Conservation (phyloP, 2,797 vertebrate species). For the Antennarius maculatus region DNA sequence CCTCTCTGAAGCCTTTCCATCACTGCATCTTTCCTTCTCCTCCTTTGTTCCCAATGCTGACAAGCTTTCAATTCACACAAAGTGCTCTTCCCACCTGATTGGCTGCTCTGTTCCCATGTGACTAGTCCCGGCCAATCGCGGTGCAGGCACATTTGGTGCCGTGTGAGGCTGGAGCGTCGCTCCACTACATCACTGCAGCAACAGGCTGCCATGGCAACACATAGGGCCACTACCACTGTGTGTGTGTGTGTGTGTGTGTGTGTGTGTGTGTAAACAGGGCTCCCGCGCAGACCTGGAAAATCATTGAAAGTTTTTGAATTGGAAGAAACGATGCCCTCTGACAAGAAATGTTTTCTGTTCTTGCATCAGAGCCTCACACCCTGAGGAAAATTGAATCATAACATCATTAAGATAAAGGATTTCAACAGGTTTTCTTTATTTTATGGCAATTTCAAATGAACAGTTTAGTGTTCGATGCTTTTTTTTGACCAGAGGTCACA, state of each 20-base stretch:
- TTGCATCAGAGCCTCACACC: constrained; percentile 11
- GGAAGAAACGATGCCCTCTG: constrained; percentile 8
- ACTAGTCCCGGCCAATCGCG: constrained; percentile 63
- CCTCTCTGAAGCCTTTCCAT: constrained; percentile 50
- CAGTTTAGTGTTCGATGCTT: not conserved
- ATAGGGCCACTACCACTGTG: constrained; percentile 68
- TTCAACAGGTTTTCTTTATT: not conserved
- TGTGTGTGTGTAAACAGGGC: constrained; percentile 36
- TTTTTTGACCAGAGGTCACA: not conserved
- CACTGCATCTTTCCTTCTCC: constrained; percentile 58
- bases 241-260: constrained; percentile 44
- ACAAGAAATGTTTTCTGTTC: not conserved
- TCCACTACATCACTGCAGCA: constrained; percentile 80
- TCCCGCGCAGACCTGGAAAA: constrained; percentile 35
- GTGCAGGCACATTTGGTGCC: constrained; percentile 76
- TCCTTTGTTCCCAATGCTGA: constrained; percentile 76
- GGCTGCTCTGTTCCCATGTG: constrained; percentile 65
- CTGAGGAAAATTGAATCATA: constrained; percentile 13
- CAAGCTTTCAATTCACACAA: constrained; percentile 80
- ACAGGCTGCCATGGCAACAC: constrained; percentile 85
- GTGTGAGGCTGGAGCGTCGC: constrained; percentile 72
- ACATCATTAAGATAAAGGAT: constrained; percentile 1
- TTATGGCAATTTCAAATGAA: not conserved
- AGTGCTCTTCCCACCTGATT: constrained; percentile 71
- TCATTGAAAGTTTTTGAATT: constrained; percentile 41